Evolutionary conservation across 2,888 invertebrate species (phyloP).

Genomic region (Buathra laborator): DNA sequence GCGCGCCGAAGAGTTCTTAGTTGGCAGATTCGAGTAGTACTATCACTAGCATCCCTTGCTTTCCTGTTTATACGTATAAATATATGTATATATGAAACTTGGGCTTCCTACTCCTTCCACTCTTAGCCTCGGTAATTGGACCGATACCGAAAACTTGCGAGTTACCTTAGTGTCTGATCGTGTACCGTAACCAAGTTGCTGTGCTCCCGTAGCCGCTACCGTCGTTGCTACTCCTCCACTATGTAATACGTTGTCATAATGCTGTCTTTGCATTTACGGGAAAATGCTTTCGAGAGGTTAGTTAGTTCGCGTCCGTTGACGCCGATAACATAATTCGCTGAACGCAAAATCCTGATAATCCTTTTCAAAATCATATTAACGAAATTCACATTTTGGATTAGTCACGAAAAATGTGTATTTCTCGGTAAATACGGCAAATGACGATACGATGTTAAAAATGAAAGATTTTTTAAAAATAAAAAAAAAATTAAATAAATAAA

Average conservation of each 20-base stretch:
- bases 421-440: not conserved
- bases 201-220: slow-evolving; percentile 9
- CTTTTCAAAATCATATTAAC: not conserved
- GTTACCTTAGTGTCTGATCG: slow-evolving; percentile 72
- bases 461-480: too few species aligned
- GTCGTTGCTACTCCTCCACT: not conserved
- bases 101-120: slow-evolving; percentile 57
- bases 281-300: slow-evolving; percentile 39
- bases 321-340: not conserved
- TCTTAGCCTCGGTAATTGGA: slow-evolving; percentile 76
- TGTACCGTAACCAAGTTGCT: slow-evolving; percentile 54
- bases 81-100: slow-evolving; percentile 27
- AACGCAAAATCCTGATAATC: slow-evolving; percentile 12
- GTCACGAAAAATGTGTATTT: not conserved
- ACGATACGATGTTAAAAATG: not conserved
- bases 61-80: slow-evolving; percentile 23
- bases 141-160: slow-evolving; percentile 80
- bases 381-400: too few species aligned
- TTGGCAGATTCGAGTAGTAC: slow-evolving; percentile 76
- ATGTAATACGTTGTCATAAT: slow-evolving; percentile 29
- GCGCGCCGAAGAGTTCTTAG: slow-evolving; percentile 76
- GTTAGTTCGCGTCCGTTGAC: slow-evolving; percentile 5
- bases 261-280: slow-evolving; percentile 51
- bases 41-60: slow-evolving; percentile 23
- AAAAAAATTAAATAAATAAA: too few species aligned